Base-by-base conservation (phyloP, 2,797 vertebrate species). In the Furcifer pardalis region DNA sequence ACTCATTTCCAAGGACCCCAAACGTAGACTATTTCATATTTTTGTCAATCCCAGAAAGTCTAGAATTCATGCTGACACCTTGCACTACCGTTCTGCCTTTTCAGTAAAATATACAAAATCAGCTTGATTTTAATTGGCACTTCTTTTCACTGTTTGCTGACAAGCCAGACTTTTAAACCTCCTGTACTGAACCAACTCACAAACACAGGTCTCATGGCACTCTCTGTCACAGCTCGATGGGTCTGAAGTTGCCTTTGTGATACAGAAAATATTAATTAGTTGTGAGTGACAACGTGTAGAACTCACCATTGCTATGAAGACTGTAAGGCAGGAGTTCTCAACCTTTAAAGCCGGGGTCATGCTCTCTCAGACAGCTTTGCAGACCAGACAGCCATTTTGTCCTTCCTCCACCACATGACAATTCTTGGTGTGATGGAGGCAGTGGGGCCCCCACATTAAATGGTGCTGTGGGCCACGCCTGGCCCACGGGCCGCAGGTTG, bases 61-160 rank as follows among this genome's bases (percentile, higher is more conserved):
- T 40, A 30, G 6, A 46, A n/a, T 30, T 63, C 32, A 69, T 32
- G 10, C 32, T 73, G 49, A 13, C 35, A 72, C 25, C 10, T 63
- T 23, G 37, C 46, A 40, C 63, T n/a, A 13, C 19, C 13, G 1
- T 25, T 35, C 37, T 59, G 46, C 13, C 35, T 17, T 76, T 68
- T 44, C 15, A 35, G 56, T 42, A 44, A 35, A 32, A 75, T 42
- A 52, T 59, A 62, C 15, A 76, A 81, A 75, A 60, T 76, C 60
- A 42, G 49, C 68, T 76, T 66, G 60, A 62, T 79, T 46, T 84
- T 37, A 65, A 79, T 52, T 56, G 79, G 60, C 77, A 44, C 46
- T 78, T 74, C 30, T 42, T 25, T 79, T 30, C n/a, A 25, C 17
- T 66, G 35, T 27, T 12, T 17, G 37, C 17, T 17, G 68, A n/a